A percentile compares a stretch with the other conserved stretches of the same genome.
Conservation (phyloP, 2,888 invertebrate species). For the Metellina segmentata region DNA sequence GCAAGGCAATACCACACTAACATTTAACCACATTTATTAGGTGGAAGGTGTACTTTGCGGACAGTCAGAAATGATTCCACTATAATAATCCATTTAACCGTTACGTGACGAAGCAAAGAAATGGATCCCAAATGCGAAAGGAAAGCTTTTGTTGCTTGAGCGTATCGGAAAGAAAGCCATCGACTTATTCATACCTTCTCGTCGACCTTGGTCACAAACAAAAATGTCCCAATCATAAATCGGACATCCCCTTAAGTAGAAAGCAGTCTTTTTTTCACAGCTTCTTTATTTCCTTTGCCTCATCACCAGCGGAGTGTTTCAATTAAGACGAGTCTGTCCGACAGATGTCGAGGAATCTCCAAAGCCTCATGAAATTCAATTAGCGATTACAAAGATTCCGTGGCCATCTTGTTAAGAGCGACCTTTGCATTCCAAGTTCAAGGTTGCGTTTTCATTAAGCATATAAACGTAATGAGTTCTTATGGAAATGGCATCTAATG, state of each 20-base stretch:
- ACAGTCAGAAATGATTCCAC: background rate
- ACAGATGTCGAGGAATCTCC: conserved; percentile 42
- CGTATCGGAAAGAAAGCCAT: conserved; percentile 31
- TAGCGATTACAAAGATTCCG: conserved; percentile 19
- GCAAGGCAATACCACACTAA: background rate
- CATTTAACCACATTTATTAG: background rate
- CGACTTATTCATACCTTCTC: conserved; percentile 22
- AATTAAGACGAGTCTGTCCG: conserved; percentile 16
- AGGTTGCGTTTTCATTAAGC: conserved; percentile 22
- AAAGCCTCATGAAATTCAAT: conserved; percentile 64
- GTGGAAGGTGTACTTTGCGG: background rate
- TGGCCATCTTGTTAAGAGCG: conserved; percentile 37
- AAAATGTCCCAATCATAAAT: conserved; percentile 22
- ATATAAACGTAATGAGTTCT: conserved; percentile 8
- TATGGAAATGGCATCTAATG: conserved; percentile 25
- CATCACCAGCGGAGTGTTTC: background rate
- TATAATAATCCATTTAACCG: background rate
- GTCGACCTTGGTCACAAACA: conserved; percentile 52
- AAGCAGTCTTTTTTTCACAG: background rate
- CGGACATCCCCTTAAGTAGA: conserved; percentile 4
- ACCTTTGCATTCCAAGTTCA: conserved; percentile 56
- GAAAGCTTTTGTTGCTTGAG: background rate
- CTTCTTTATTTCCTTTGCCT: conserved; percentile 7
- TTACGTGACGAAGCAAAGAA: conserved; percentile 39
- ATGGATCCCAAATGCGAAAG: background rate